A percentile compares a stretch with the other conserved stretches of the same genome.
Conservation (phyloP, 2,113 vertebrate species). For the Beaufortia kweichowensis region DNA sequence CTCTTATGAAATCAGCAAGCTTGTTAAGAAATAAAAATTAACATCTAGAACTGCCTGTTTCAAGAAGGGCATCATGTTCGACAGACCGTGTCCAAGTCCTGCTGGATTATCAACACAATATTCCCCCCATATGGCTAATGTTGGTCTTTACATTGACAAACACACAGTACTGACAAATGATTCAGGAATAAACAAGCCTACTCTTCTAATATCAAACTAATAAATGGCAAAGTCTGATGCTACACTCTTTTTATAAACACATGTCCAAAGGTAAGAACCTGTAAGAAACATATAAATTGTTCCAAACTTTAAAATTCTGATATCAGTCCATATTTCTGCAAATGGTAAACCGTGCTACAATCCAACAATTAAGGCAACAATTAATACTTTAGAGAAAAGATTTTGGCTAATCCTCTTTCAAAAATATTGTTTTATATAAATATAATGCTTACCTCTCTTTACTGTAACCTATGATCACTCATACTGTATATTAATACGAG, state of each 20-base stretch:
- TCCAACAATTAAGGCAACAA: constrained; percentile 23
- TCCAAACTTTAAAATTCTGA: neutral
- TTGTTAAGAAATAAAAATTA: neutral
- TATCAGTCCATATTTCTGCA: neutral
- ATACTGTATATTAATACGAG: neutral
- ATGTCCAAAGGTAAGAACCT: neutral
- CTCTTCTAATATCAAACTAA: neutral
- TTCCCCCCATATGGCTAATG: neutral
- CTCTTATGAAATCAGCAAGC: neutral
- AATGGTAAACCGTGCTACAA: constrained; percentile 21
- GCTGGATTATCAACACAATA: neutral
- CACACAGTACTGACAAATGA: neutral
- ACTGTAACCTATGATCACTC: too few species aligned
- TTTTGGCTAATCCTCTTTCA: neutral
- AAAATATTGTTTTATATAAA: constrained; percentile 12
- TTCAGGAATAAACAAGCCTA: neutral
- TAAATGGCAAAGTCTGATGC: neutral
- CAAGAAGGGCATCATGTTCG: neutral
- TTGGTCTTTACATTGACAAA: neutral
- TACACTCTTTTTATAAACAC: neutral
- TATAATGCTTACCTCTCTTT: neutral
- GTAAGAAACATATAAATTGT: neutral
- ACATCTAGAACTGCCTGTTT: neutral
- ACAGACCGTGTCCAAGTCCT: neutral
- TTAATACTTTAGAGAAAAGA: too few species aligned